Conservation (phyloP, 1,140 invertebrate species). For the Dreissena polymorpha region DNA sequence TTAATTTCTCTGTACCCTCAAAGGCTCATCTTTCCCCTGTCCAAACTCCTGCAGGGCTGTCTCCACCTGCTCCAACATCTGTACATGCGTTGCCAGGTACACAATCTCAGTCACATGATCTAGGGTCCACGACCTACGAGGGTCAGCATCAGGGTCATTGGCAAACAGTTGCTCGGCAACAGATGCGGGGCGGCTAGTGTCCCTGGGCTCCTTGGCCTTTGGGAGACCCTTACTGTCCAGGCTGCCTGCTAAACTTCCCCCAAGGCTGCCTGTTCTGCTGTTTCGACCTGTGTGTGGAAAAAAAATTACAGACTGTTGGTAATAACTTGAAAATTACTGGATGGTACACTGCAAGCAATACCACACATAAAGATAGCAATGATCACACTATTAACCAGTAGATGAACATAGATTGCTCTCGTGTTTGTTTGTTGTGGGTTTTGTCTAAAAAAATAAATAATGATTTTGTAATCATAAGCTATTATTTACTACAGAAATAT, state of each 20-base stretch:
- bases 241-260: constrained; percentile 52
- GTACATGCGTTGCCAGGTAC: constrained; percentile 73
- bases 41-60: constrained; percentile 66
- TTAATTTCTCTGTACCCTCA: constrained; percentile 16
- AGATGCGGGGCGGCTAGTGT: constrained; percentile 56
- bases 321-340: no score
- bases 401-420: no score
- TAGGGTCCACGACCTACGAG: constrained; percentile 72
- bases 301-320: no score
- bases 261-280: constrained; percentile 48
- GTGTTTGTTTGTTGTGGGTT: no score
- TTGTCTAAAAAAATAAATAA: no score
- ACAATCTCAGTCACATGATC: constrained; percentile 77
- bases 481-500: no score
- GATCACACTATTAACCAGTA: no score
- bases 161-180: constrained; percentile 59
- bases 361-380: no score
- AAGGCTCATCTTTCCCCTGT: constrained; percentile 34
- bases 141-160: constrained; percentile 50
- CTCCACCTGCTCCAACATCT: constrained; percentile 71
- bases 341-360: no score
- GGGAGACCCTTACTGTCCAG: constrained; percentile 36
- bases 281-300: neutral
- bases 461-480: no score
- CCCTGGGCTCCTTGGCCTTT: constrained; percentile 36